A percentile compares a stretch with the other conserved stretches of the same genome.
These are phyloP conservation scores for Macrotrachela quadricornifera DNA, from an alignment of 1,140 invertebrate genomes.

Conservation along the genomic window DNA sequence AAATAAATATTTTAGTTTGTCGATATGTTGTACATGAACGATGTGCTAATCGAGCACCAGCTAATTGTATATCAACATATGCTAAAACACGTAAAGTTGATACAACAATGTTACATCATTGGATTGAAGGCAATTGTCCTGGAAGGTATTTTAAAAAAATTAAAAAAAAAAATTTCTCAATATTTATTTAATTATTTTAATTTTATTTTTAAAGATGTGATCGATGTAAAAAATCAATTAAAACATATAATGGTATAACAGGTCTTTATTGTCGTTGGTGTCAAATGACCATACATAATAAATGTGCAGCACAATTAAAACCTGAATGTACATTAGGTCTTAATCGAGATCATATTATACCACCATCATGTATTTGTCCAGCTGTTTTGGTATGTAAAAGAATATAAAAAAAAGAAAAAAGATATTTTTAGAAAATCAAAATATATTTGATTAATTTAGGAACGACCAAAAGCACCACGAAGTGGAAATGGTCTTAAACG, in stretches of 20 bases:
- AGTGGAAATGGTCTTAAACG: too few relatives aligned
- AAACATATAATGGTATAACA: constrained; percentile 75
- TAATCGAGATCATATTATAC: constrained; percentile 60
- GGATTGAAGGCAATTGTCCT: constrained; percentile 70
- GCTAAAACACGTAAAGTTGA: constrained; percentile 62
- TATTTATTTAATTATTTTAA: too few relatives aligned
- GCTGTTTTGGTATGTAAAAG: constrained; percentile 52
- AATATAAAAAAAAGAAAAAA: too few relatives aligned
- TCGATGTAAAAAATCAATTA: constrained; percentile 83
- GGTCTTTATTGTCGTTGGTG: constrained; percentile 85
- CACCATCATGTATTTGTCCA: constrained; percentile 73
- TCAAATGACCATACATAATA: constrained; percentile 72
- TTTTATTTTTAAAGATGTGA: constrained; percentile 38
- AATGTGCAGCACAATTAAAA: constrained; percentile 68
- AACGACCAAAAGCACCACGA: too few relatives aligned
- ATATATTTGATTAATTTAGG: not conserved
- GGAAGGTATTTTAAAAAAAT: constrained; percentile 11
- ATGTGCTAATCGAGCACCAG: constrained; percentile 74
- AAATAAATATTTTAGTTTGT: constrained; percentile 58
- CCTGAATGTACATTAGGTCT: constrained; percentile 69
- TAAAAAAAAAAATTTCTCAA: too few relatives aligned
- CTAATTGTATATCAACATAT: constrained; percentile 81
- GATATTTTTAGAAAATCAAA: too few relatives aligned
- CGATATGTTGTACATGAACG: constrained; percentile 92
- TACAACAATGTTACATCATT: constrained; percentile 49